Percentiles rank a stretch among this genome's conserved stretches.
Conservation (phyloP, 2,888 invertebrate species). For the Cetonia aurata region DNA sequence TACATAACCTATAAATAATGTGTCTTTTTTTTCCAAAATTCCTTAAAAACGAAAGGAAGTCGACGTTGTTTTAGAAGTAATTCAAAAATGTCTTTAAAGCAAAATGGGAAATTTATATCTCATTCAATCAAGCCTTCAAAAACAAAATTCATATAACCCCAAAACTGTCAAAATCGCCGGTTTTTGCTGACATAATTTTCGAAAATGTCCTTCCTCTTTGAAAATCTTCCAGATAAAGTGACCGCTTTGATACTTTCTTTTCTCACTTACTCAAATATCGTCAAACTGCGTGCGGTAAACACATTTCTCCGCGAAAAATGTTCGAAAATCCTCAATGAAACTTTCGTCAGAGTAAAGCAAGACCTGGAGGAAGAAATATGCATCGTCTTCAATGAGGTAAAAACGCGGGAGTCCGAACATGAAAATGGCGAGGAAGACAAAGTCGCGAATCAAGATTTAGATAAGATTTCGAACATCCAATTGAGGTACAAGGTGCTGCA, state of each 20-base stretch:
- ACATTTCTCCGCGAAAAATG: conserved; percentile 23
- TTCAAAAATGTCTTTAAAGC: no score
- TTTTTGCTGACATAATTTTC: conserved; percentile 7
- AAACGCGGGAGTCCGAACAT: conserved; percentile 10
- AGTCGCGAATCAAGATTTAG: conserved; percentile 13
- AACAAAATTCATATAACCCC: no score
- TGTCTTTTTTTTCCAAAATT: neutral
- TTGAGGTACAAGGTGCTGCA: conserved; percentile 42
- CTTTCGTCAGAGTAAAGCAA: conserved; percentile 30
- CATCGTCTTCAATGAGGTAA: conserved; percentile 21
- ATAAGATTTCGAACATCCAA: conserved; percentile 27
- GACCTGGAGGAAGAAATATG: conserved; percentile 38
- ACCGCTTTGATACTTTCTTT: conserved; percentile 13
- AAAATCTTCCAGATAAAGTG: conserved; percentile 28
- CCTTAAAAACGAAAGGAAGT: no score
- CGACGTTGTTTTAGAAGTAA: no score
- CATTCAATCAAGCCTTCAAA: no score
- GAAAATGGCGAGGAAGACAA: neutral
- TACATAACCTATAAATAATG: neutral
- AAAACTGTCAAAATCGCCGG: conserved; percentile 35
- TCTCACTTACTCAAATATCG: conserved; percentile 26
- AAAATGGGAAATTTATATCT: no score
- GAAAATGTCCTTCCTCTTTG: conserved; percentile 37
- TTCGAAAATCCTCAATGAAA: conserved; percentile 35
- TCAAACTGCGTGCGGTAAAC: conserved; percentile 21